phyloP scores from a whole-genome alignment of 2,113 vertebrate species.

The Acinonyx jubatus region DNA sequence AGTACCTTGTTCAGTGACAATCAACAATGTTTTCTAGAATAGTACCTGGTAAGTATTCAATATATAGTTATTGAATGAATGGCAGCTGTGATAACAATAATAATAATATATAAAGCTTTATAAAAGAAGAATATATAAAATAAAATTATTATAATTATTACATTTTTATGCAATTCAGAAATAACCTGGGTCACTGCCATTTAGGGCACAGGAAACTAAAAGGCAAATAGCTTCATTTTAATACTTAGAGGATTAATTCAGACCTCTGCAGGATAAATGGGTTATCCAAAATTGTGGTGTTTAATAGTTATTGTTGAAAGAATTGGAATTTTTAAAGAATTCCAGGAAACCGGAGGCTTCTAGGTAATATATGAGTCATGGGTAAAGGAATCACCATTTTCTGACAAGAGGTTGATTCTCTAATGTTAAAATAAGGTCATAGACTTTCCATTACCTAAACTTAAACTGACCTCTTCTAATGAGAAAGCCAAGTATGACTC shows the following conservation, averaged over 20 bases:
- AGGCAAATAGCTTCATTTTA: neutral
- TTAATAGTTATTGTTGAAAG: conserved; percentile 11
- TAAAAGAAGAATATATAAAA: neutral
- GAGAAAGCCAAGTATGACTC: neutral
- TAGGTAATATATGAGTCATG: conserved; percentile 40
- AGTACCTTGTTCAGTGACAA: neutral
- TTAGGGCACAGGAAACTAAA: neutral
- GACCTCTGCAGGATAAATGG: neutral
- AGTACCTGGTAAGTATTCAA: neutral
- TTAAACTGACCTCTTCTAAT: neutral
- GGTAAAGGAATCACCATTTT: conserved; percentile 26
- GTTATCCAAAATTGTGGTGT: neutral
- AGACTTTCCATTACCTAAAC: conserved; percentile 20
- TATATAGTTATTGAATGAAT: neutral
- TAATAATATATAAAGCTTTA: neutral
- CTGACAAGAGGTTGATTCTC: neutral
- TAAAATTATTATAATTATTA: neutral
- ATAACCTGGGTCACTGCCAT: neutral
- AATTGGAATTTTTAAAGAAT: conserved; percentile 58
- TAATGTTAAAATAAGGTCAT: conserved; percentile 4
- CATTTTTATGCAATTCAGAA: neutral
- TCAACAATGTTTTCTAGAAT: neutral
- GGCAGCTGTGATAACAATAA: neutral
- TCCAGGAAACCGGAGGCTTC: conserved; percentile 51
- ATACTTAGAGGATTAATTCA: neutral